phyloP scores from a whole-genome alignment of 2,113 vertebrate species.

The Prinia subflava region DNA sequence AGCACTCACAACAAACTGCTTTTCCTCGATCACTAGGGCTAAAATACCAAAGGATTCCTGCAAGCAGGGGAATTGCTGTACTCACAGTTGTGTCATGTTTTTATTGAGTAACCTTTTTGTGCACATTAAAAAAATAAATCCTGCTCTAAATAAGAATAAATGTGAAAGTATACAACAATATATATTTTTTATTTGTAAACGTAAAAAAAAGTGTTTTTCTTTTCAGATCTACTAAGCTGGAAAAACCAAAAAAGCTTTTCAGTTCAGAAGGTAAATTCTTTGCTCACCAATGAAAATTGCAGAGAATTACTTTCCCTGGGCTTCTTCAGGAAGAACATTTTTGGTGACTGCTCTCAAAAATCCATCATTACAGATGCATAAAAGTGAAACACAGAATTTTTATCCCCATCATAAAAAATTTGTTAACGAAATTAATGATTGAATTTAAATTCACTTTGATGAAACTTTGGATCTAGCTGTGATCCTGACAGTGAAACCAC shows the following conservation, averaged over 20 bases:
- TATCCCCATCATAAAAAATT: neutral
- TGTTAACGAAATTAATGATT: neutral
- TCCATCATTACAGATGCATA: neutral
- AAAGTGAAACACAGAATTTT: neutral
- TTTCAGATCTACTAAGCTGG: neutral
- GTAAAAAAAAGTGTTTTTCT: conserved; percentile 60
- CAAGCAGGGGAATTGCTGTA: neutral
- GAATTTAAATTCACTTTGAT: neutral
- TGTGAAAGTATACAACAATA: conserved; percentile 60
- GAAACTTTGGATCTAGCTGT: neutral
- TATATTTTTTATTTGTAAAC: neutral
- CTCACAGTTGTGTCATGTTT: conserved; percentile 64
- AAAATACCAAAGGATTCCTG: conserved; percentile 76
- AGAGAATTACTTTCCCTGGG: neutral
- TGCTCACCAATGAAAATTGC: neutral
- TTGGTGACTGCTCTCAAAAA: neutral
- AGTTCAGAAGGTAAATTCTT: neutral
- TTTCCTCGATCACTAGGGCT: conserved; percentile 72
- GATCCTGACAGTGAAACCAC: neutral
- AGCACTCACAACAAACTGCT: conserved; percentile 77
- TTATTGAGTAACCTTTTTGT: conserved; percentile 67
- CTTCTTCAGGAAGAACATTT: neutral
- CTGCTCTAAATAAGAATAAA: conserved; percentile 72
- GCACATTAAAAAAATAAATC: conserved; percentile 66
- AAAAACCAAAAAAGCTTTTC: neutral